Evolutionary conservation across 2,888 invertebrate genomes (phyloP), one percentile per base, ranked within the genome.

Genomic region (Drosophila anceps): DNA sequence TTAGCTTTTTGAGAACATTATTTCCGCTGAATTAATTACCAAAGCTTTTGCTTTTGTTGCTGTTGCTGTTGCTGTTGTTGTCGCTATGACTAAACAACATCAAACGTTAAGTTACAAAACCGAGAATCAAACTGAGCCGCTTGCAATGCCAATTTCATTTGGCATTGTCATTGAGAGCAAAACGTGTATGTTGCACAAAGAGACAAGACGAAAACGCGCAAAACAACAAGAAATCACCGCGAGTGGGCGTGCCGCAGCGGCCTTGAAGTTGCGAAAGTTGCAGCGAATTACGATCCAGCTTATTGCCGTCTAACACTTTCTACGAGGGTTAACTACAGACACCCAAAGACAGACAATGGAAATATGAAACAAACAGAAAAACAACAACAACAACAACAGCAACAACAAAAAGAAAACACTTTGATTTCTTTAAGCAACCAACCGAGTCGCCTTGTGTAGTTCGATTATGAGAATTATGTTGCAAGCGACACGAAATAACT

Each of bases 11-110:
- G 48, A 73, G 70, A 67, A 70, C 59, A 81, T 69, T 82, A 81
- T 82, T 83, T 85, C 84, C 84, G 85, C 66, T 76, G 82, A 83
- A 85, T 85, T 83, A 77, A 83, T 84, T 83, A 75, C 50, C 67
- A 65, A 64, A 67, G 67, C 76, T 27, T 41, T 63, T 63, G 31
- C 31, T 37, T 55, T 60, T 63, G 39, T 4, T 24, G 65, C 75
- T 35, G 43, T 61, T 61, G 41, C n/a, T 41, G 63, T 57, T 63
- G 41, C 54, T 58, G 35, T 15, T 41, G 48, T 53, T 63, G 62
- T 9, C 53, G 65, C 54, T 62, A 60, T 54, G 39, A 66, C 66
- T 68, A 44, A 65, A 59, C 61, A 76, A 66, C 73, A 81, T 31
- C 68, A 68, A 67, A 67, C 62, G 50, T 27, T 29, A 20, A 39